These are phyloP conservation scores for Hypomesus transpacificus DNA, from an alignment of 2,113 vertebrate species.

Conservation along the genomic window DNA sequence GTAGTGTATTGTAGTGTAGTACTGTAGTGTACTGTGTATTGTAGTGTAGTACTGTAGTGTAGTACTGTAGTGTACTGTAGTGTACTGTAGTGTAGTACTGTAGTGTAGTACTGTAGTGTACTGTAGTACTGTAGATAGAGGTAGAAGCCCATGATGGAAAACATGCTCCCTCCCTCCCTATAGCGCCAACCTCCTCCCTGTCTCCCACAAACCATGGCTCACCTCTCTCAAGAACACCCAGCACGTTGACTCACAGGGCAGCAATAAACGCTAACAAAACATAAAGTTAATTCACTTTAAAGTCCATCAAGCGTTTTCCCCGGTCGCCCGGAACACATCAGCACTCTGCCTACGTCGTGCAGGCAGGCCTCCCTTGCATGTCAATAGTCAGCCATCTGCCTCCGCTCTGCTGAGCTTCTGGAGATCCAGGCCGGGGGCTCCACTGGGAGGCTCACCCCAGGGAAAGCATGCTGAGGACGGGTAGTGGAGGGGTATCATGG, in stretches of 20 bases:
- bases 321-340: slow-evolving; percentile 41
- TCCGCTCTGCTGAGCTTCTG: slow-evolving; percentile 32
- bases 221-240: slow-evolving; percentile 33
- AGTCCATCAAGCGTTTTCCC: slow-evolving; percentile 56
- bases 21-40: too few relatives aligned
- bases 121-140: too few relatives aligned
- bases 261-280: slow-evolving; percentile 50
- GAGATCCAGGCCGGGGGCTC: slow-evolving; percentile 28
- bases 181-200: background rate
- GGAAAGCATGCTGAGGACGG: slow-evolving; percentile 42
- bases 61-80: too few relatives aligned
- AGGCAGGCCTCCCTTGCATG: slow-evolving; percentile 44
- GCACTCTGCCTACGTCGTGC: slow-evolving; percentile 45
- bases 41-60: too few relatives aligned
- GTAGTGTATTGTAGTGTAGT: too few relatives aligned
- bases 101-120: too few relatives aligned
- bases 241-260: slow-evolving; percentile 29
- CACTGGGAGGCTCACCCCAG: slow-evolving; percentile 48
- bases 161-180: background rate
- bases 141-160: background rate
- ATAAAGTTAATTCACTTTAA: slow-evolving; percentile 62
- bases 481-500: background rate
- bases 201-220: slow-evolving; percentile 8
- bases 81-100: too few relatives aligned
- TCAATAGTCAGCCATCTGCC: slow-evolving; percentile 59